A percentile compares a stretch with the other conserved stretches of the same genome.
phyloP scores from a whole-genome alignment of 35 echinoderm and acorn worm species.

The Apostichopus californicus region DNA sequence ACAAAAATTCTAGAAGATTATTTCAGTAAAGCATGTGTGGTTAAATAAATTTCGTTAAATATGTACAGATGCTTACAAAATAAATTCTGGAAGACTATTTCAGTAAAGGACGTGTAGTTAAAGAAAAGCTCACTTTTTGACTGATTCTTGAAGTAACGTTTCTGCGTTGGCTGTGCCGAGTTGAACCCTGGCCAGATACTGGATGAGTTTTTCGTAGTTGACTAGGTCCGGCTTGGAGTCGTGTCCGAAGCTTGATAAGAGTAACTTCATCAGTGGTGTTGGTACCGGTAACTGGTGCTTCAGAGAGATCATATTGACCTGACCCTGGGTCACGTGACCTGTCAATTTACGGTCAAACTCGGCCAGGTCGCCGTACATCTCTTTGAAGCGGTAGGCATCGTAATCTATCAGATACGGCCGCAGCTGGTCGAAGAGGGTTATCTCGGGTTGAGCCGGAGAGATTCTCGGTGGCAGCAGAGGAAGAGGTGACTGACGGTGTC shows the following conservation, averaged over 20 bases:
- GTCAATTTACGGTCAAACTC: conserved; percentile 86
- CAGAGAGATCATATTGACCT: conserved; percentile 84
- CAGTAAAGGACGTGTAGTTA: not conserved
- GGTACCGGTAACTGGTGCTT: conserved; percentile 76
- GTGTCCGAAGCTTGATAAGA: conserved; percentile 92
- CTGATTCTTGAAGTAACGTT: conserved; percentile 84
- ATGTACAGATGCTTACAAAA: no score
- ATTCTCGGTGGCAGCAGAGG: conserved; percentile 12
- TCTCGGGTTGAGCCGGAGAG: conserved; percentile 49
- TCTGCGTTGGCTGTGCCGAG: conserved; percentile 85
- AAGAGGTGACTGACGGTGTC: not conserved
- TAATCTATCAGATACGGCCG: conserved; percentile 61
- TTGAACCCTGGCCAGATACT: conserved; percentile 90
- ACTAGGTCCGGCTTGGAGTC: conserved; percentile 77
- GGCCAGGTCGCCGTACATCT: conserved; percentile 91
- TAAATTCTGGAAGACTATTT: not conserved
- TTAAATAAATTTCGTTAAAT: not conserved
- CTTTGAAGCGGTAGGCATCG: conserved; percentile 81
- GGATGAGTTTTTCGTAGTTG: conserved; percentile 96
- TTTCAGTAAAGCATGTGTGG: not conserved
- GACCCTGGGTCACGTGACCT: conserved; percentile 81
- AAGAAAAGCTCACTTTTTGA: conserved; percentile 65
- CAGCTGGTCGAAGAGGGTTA: conserved; percentile 74
- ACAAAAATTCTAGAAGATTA: no score
- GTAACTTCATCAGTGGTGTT: conserved; percentile 68